Percentiles rank a stretch among this genome's conserved stretches.
Evolutionary conservation across 2,797 vertebrate genomes (phyloP).

Genomic region (Sparus aurata): DNA sequence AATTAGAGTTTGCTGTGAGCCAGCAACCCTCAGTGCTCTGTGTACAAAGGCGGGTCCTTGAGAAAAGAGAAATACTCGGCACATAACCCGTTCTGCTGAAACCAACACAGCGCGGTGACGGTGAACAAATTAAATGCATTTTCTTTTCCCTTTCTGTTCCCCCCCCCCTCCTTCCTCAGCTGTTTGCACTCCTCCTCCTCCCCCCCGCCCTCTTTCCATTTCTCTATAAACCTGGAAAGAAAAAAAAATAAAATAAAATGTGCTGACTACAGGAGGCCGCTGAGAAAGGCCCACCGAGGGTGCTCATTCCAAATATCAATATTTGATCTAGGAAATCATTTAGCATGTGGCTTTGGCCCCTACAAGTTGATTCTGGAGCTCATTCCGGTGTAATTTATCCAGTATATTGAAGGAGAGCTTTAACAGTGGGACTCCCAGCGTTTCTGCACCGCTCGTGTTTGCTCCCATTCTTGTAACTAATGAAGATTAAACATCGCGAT

Average conservation of each 20-base stretch:
- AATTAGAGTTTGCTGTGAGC: conserved; percentile 84
- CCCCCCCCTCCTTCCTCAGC: conserved; percentile 5
- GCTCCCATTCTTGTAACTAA: conserved; percentile 21
- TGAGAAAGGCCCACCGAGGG: conserved; percentile 50
- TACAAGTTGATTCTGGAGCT: conserved; percentile 52
- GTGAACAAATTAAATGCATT: conserved; percentile 77
- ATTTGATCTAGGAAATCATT: conserved; percentile 77
- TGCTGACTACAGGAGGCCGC: conserved; percentile 66
- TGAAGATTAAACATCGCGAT: conserved; percentile 47
- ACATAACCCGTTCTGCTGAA: conserved; percentile 71
- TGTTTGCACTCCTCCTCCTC: too few species aligned
- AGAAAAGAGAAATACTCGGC: conserved; percentile 75
- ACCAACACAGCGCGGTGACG: conserved; percentile 47
- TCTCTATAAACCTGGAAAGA: conserved; percentile 42
- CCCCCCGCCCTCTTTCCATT: conserved; percentile 28
- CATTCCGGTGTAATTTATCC: conserved; percentile 58
- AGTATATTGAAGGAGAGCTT: conserved; percentile 33
- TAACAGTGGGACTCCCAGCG: conserved; percentile 29
- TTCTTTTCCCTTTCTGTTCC: conserved; percentile 19
- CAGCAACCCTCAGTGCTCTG: conserved; percentile 69
- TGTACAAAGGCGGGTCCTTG: conserved; percentile 76
- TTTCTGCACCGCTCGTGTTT: conserved; percentile 20
- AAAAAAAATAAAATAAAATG: conserved; percentile 51
- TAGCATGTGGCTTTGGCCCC: conserved; percentile 44
- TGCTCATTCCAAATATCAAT: conserved; percentile 76